phyloP scores from a whole-genome alignment of 2,888 invertebrate genomes.

The Linnaemya vulpina region DNA sequence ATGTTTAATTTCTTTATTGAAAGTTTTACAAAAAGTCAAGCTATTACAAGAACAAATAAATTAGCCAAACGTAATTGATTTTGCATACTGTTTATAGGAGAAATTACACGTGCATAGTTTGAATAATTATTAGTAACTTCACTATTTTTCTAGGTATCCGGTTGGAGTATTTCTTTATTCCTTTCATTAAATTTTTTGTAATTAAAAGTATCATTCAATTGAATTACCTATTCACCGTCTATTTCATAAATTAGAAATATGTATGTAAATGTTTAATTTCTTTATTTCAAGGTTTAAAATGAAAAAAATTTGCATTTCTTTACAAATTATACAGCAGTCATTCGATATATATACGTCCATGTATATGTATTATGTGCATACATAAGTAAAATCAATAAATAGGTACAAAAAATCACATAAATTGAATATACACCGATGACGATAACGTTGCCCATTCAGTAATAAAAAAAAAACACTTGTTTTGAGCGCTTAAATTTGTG shows the following conservation, averaged over 20 bases:
- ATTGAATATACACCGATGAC: conserved; percentile 2
- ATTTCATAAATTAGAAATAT: not conserved
- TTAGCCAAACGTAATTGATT: too few relatives aligned
- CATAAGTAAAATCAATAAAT: conserved; percentile 19
- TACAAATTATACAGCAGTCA: conserved; percentile 16
- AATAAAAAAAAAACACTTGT: not conserved
- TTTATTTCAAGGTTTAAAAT: not conserved
- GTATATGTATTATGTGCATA: too few relatives aligned
- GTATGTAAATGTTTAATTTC: not conserved
- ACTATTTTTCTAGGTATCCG: too few relatives aligned
- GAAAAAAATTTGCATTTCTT: conserved; percentile 1
- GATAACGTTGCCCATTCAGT: conserved; percentile 7
- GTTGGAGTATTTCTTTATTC: too few relatives aligned
- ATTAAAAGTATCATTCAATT: not conserved
- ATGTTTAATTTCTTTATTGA: too few relatives aligned
- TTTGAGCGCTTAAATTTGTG: conserved; percentile 7
- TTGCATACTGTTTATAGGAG: too few relatives aligned
- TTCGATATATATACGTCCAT: conserved; percentile 3
- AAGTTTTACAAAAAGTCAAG: too few relatives aligned
- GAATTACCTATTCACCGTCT: not conserved
- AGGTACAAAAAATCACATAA: conserved; percentile 1
- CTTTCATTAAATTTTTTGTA: too few relatives aligned
- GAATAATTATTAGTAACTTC: too few relatives aligned
- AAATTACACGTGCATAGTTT: too few relatives aligned
- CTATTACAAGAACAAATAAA: too few relatives aligned